Evolutionary conservation across 2,888 invertebrate genomes (phyloP), one percentile per base, ranked within the genome.

Genomic region (Polymixis flavicincta): DNA sequence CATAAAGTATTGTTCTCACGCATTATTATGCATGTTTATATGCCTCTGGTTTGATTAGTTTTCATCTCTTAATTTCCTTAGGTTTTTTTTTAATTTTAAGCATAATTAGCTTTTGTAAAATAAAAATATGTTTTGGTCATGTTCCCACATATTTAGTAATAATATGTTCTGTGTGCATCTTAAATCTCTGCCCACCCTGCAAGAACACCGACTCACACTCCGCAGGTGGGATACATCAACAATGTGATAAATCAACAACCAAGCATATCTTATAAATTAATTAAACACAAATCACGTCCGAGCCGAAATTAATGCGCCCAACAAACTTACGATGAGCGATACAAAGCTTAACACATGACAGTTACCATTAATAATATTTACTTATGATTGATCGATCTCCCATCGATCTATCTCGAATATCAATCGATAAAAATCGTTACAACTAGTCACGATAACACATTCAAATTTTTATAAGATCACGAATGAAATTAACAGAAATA

Each of bases 291-390:
- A 77, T 76, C 75, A 82, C 74, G 69, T 78, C 78, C 64, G n/a
- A 71, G 75, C 76, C 71, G 71, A 79, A 86, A 86, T 83, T 82
- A 85, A 87, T 89, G 89, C 88, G 85, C 86, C 89, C 90, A 85
- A 89, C 74, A 76, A 87, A 86, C 88, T 85, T 86, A 85, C 83
- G 89, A 93, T 93, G 94, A 94, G 95, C 92, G 93, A 95, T 94
- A 92, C 89, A 85, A 87, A 90, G 87, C 91, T 90, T 91, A 92
- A 90, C 89, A 83, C 86, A 85, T 87, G 92, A 91, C 93, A 93
- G 89, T 91, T 87, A 94, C 91, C 93, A 95, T 95, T 95, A 95
- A 95, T 95, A 93, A 91, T 92, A 88, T 93, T 92, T 91, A 90
- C 86, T 84, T 85, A 88, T 95, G 95, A 96, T 95, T 91, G 92